Evolutionary conservation across 2,888 invertebrate species (phyloP).

Genomic region (Calliscelio sp.): DNA sequence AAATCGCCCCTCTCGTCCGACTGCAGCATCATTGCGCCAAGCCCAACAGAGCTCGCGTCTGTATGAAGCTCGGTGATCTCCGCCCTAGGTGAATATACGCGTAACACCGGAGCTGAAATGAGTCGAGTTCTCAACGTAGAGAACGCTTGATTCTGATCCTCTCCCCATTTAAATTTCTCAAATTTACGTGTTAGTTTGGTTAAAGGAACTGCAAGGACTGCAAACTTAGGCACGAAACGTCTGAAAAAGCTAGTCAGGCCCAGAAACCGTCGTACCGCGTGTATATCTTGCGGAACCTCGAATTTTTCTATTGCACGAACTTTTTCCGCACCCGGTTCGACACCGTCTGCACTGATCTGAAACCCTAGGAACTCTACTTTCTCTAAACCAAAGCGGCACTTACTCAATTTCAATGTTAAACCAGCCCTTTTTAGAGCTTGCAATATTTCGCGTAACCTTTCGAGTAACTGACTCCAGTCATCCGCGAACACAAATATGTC

Average conservation of each 20-base stretch:
- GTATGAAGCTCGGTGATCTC: background rate
- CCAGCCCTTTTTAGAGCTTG: conserved; percentile 17
- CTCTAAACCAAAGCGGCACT: conserved; percentile 38
- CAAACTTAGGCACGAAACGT: conserved; percentile 12
- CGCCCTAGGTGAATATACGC: background rate
- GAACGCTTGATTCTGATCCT: background rate
- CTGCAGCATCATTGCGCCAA: background rate
- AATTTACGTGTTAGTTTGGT: background rate
- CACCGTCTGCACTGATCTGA: conserved; percentile 14
- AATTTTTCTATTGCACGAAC: conserved; percentile 1
- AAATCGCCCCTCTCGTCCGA: background rate
- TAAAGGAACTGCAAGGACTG: conserved; percentile 15
- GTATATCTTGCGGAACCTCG: conserved; percentile 51
- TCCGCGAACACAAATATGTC: conserved; percentile 3
- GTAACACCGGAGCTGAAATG: background rate
- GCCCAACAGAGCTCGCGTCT: background rate
- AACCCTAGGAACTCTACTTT: conserved; percentile 43
- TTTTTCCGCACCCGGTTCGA: conserved; percentile 26
- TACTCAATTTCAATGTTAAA: conserved; percentile 37
- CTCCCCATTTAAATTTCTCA: background rate
- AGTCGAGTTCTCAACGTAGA: background rate
- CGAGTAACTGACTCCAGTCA: background rate
- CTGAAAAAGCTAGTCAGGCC: conserved; percentile 25
- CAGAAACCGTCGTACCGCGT: conserved; percentile 53
- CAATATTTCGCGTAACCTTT: background rate